Base-by-base conservation (phyloP, 2,113 vertebrate species). In the Gallinago undulata region DNA sequence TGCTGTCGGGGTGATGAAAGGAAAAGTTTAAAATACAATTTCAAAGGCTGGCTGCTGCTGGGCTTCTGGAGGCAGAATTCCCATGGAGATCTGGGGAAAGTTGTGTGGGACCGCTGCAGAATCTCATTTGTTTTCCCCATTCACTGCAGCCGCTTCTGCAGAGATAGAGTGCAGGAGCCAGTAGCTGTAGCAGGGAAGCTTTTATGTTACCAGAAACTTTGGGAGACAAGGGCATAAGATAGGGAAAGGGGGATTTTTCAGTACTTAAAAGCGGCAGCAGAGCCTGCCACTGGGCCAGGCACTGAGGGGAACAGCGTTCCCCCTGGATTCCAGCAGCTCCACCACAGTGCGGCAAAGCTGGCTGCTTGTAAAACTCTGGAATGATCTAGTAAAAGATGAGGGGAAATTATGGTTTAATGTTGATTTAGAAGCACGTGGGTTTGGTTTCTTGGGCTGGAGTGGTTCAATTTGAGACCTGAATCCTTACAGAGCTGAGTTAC, bases 11-110 rank as follows among this genome's bases (percentile, higher is more conserved):
- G 80, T 69, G 85, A 93, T 92, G 94, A 81, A 92, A 95, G 94
- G 47, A 50, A 51, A 92, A 90, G 93, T 87, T 73, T 88, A 64
- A 93, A 82, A 89, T 35, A 17, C 0, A 6, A 73, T 90, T 92
- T 96, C 93, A 88, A 82, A 93, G 93, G 78, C 90, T 87, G 91
- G 67, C 87, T 89, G 95, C 94, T 96, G 84, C 93, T 79, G 81
- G 79, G 91, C 93, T 93, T 95, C 93, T 10, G 84, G 90, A 55
- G 84, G 85, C 93, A 57, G 39, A 95, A 88, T 96, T 93, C 93
- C 91, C 87, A 10, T 14, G 5, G 82, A 93, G 87, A 85, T 24
- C 87, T 57, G 41, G 25, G 90, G 75, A 57, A 76, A 88, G 67
- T 89, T 83, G 78, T 66, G 84, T 87, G 91, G 93, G 92, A 80